Base-by-base conservation (phyloP, 2,888 invertebrate genomes). In the Proisotoma minuta region DNA sequence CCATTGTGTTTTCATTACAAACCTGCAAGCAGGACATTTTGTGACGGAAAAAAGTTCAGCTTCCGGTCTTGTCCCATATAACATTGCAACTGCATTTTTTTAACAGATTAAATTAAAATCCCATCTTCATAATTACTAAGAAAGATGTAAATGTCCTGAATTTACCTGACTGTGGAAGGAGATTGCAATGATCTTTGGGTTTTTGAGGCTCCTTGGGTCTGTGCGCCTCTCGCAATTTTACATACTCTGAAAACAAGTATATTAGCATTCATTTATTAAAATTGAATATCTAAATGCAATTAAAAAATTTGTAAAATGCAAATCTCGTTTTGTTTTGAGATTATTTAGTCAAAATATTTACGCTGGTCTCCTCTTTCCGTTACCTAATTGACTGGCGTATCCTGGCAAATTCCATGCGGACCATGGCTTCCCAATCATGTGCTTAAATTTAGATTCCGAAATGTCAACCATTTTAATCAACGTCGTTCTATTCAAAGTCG, bases 41-140 rank as follows among this genome's bases (percentile, higher is more conserved):
- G 68, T 68, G 15, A 72, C 62, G 1, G 72, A 70, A 24, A 72
- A 48, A 24, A 54, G 63, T 24, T 72, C 72, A 18, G 49, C 60
- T 15, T 68, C 72, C 0, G 72, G 72, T 22, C 62, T 65, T 1
- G 68, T 61, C 18, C 72, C 72, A 49, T 65, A 70, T n/a, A n/a
- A n/a, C n/a, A n/a, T n/a, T n/a, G n/a, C n/a, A n/a, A n/a, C n/a
- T n/a, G n/a, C 2, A 72, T 40, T 12, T 60, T 53, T 47, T 65
- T 60, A 34, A 63, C 72, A 70, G 23, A 18, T 20, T 20, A 26
- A 28, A n/a, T 2, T 47, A 57, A 57, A 57, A 20, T 57, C 48
- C 20, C 2, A n/a, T n/a, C n/a, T n/a, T n/a, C 15, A 43, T 20
- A 43, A 12, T 43, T 43, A 5, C 20, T 43, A 22, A 50, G 34